These are phyloP conservation scores for Ashinkailepas kermadecensis DNA, from an alignment of 2,888 invertebrate species.

Conservation along the genomic window DNA sequence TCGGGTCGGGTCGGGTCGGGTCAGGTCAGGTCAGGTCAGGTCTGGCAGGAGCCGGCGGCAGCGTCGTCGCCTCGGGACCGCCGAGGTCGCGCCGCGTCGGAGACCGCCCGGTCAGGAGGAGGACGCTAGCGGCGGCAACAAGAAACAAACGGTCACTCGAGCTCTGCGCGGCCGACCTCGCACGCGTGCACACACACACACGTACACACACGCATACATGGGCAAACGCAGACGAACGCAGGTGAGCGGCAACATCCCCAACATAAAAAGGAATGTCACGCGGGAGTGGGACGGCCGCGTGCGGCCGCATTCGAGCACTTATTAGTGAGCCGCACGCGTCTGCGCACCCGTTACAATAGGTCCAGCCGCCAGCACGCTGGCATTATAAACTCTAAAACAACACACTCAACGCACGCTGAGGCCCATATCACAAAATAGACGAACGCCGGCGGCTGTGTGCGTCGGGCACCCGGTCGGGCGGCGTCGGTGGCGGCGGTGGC, in stretches of 20 bases:
- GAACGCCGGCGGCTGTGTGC: neutral
- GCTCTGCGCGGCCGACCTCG: too few relatives aligned
- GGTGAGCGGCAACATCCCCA: neutral
- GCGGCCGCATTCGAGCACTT: neutral
- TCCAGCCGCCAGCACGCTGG: neutral
- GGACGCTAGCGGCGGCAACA: neutral
- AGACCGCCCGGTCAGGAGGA: neutral
- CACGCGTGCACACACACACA: neutral
- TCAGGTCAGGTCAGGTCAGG: too few relatives aligned
- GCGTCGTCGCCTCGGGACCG: neutral
- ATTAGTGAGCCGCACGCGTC: neutral
- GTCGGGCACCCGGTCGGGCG: neutral
- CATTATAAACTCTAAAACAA: conserved; percentile 20
- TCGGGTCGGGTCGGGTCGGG: too few relatives aligned
- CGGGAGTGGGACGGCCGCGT: neutral
- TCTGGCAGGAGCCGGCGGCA: neutral
- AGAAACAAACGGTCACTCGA: neutral
- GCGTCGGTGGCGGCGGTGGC: too few relatives aligned
- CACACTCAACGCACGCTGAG: conserved; percentile 19
- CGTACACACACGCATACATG: neutral
- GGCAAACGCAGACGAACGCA: neutral
- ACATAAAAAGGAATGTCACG: conserved; percentile 11
- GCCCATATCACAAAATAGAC: conserved; percentile 15
- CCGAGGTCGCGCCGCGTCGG: too few relatives aligned
- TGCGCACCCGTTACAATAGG: neutral